phyloP scores from a whole-genome alignment of 2,888 invertebrate species.

The Rotaria macrura region DNA sequence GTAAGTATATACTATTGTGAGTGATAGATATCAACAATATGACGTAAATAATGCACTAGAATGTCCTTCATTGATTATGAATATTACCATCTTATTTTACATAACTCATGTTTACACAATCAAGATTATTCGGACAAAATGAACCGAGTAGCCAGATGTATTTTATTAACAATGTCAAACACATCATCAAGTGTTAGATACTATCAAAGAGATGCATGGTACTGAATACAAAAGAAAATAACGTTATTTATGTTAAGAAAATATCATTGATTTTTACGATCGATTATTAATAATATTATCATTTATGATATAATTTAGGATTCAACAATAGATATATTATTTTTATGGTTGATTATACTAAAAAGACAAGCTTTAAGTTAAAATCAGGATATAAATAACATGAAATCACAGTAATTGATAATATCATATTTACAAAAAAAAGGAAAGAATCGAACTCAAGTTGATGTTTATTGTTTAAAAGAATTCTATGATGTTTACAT shows the following conservation, averaged over 20 bases:
- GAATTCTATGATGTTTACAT: neutral
- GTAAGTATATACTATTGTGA: too few species aligned
- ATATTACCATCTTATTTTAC: neutral
- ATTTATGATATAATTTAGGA: too few species aligned
- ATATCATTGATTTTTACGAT: too few species aligned
- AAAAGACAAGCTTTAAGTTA: neutral
- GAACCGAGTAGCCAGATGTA: neutral
- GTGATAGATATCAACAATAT: neutral
- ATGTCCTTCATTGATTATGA: neutral
- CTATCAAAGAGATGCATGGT: neutral
- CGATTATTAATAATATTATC: too few species aligned
- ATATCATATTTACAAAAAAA: neutral
- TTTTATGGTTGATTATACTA: too few species aligned
- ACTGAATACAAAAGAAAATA: too few species aligned
- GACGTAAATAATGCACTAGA: neutral
- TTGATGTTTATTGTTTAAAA: neutral
- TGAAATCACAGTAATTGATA: neutral
- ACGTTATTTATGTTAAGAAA: too few species aligned
- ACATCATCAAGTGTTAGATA: neutral
- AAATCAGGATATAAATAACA: neutral
- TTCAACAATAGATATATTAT: too few species aligned
- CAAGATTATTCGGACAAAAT: neutral
- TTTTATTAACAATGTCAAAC: neutral
- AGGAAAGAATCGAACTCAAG: neutral
- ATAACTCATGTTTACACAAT: neutral